phyloP scores from a whole-genome alignment of 2,113 vertebrate genomes.

The Carollia perspicillata region DNA sequence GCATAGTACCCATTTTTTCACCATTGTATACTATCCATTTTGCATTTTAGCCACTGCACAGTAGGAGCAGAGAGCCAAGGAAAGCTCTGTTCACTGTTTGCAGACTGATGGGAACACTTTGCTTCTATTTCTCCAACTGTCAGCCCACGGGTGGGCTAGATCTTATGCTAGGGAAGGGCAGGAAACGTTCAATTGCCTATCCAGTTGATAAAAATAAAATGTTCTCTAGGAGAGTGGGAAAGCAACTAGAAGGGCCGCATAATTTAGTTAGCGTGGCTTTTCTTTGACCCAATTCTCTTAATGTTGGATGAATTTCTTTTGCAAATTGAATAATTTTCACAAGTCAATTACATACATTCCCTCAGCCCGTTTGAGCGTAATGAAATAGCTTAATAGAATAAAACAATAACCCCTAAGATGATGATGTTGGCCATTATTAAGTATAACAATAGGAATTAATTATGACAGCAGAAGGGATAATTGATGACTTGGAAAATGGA shows the following conservation, averaged over 20 bases:
- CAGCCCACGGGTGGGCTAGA: neutral
- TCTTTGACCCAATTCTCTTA: slow-evolving; percentile 63
- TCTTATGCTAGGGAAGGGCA: neutral
- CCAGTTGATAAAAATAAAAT: neutral
- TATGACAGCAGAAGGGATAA: slow-evolving; percentile 70
- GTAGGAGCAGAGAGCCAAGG: neutral
- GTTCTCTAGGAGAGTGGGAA: neutral
- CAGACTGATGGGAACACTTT: neutral
- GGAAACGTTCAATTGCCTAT: neutral
- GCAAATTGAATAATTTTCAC: slow-evolving; percentile 75
- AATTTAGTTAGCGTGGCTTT: slow-evolving; percentile 57
- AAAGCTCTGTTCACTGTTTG: neutral
- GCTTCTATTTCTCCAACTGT: neutral
- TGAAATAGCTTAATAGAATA: slow-evolving; percentile 60
- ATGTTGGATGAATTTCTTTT: slow-evolving; percentile 64
- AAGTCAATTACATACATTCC: slow-evolving; percentile 67
- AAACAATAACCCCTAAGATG: slow-evolving; percentile 57
- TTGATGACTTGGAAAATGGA: slow-evolving; percentile 42
- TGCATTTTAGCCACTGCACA: neutral
- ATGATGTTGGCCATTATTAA: slow-evolving; percentile 64
- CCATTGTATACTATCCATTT: neutral
- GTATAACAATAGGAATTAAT: slow-evolving; percentile 71
- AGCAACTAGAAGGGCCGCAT: neutral
- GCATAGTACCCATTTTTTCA: neutral
- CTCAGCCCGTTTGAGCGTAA: slow-evolving; percentile 37